phyloP scores from a whole-genome alignment of 2,888 invertebrate genomes.

The Dicyrtomina minuta region DNA sequence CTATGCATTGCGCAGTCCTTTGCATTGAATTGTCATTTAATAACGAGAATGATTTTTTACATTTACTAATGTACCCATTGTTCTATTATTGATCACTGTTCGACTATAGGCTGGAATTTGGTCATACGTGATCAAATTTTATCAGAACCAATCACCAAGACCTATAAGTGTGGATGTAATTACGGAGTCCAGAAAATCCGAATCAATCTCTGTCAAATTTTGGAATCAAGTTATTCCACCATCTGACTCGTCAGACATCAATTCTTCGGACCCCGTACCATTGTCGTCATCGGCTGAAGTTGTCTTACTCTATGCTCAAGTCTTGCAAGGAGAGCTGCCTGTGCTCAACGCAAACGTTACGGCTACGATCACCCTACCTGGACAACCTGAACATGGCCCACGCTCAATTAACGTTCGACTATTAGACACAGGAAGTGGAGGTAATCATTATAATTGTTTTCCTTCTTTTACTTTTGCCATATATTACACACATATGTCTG shows the following conservation, averaged over 20 bases:
- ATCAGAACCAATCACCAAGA: conserved; percentile 46
- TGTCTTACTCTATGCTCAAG: conserved; percentile 53
- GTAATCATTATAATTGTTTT: conserved; percentile 36
- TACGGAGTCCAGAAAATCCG: conserved; percentile 49
- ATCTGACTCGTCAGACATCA: conserved; percentile 10
- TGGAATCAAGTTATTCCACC: conserved; percentile 53
- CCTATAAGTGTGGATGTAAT: conserved; percentile 52
- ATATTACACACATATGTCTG: not conserved
- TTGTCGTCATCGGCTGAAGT: conserved; percentile 37
- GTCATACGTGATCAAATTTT: conserved; percentile 53
- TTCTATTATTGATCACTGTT: conserved; percentile 16
- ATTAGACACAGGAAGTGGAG: conserved; percentile 52
- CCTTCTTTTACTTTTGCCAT: conserved; percentile 5
- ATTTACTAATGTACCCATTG: conserved; percentile 10
- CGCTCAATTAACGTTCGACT: conserved; percentile 49
- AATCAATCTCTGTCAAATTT: conserved; percentile 52
- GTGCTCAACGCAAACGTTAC: conserved; percentile 54
- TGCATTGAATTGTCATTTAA: no score
- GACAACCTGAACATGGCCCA: conserved; percentile 46
- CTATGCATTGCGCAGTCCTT: no score
- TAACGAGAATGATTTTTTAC: no score
- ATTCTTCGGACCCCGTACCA: conserved; percentile 11
- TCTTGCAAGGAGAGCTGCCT: conserved; percentile 54
- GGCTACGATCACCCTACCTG: conserved; percentile 53
- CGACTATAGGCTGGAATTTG: conserved; percentile 50